Conservation (phyloP, 2,888 invertebrate species). For the Synergus japonicus region DNA sequence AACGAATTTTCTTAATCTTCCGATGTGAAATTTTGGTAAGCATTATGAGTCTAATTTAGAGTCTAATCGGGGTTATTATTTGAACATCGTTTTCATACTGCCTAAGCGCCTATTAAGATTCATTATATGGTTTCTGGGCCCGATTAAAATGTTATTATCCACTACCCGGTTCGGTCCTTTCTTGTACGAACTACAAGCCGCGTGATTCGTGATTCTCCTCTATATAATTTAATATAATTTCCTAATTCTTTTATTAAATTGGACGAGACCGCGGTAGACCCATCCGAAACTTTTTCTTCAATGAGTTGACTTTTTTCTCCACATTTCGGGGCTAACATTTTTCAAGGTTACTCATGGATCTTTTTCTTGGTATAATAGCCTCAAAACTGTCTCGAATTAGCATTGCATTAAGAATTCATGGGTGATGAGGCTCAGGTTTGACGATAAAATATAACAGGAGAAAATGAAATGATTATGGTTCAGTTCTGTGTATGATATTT, state of each 20-base stretch:
- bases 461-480: slow-evolving; percentile 27
- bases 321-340: not conserved
- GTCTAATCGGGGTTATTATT: not conserved
- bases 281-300: not conserved
- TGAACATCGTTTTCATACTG: not conserved
- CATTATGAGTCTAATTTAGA: not conserved
- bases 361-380: not conserved
- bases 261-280: not conserved
- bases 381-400: slow-evolving; percentile 10
- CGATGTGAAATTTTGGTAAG: not conserved
- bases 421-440: not conserved
- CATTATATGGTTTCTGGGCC: slow-evolving; percentile 11
- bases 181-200: not conserved
- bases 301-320: not conserved
- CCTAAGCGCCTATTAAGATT: not conserved
- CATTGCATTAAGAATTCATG: not conserved
- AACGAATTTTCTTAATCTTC: not conserved
- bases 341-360: not conserved
- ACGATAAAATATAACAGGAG: slow-evolving; percentile 11
- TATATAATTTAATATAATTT: slow-evolving; percentile 23
- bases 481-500: not conserved
- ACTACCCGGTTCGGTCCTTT: slow-evolving; percentile 8
- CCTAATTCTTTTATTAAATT: not conserved
- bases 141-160: slow-evolving; percentile 29
- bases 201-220: not conserved